Conservation (phyloP, 2,797 vertebrate species). For the Sebastes alutus region DNA sequence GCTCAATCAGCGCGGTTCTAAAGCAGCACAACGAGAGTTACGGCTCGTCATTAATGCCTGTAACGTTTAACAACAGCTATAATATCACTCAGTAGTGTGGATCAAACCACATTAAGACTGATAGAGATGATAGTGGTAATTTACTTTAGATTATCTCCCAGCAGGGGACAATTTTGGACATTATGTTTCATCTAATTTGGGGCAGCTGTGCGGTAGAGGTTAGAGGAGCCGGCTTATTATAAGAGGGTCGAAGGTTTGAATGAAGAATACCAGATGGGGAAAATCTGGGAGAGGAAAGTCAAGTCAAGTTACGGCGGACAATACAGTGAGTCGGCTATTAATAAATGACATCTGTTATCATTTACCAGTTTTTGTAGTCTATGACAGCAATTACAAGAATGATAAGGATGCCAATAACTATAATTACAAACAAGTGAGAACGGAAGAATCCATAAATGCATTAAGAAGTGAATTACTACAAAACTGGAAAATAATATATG, state of each 20-base stretch:
- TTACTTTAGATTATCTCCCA: conserved; percentile 65
- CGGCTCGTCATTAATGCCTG: conserved; percentile 57
- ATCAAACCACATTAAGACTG: conserved; percentile 52
- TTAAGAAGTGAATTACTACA: too few species aligned
- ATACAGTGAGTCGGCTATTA: too few species aligned
- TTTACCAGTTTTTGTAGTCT: too few species aligned
- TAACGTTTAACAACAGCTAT: conserved; percentile 70
- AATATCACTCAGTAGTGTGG: conserved; percentile 46
- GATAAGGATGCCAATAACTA: too few species aligned
- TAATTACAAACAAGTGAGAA: too few species aligned
- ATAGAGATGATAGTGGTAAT: conserved; percentile 55
- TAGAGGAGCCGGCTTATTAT: conserved; percentile 19
- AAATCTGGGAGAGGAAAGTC: not conserved
- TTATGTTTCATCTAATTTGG: conserved; percentile 61
- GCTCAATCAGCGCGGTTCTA: conserved; percentile 35
- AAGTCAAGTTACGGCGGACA: not conserved
- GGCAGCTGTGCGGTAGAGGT: conserved; percentile 48
- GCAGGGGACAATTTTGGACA: conserved; percentile 54
- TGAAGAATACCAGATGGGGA: conserved; percentile 14
- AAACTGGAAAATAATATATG: too few species aligned
- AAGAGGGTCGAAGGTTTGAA: conserved; percentile 50
- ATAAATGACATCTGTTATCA: too few species aligned
- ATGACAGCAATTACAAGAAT: too few species aligned
- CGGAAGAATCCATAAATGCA: too few species aligned
- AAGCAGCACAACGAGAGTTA: conserved; percentile 53